These are phyloP conservation scores for Carduelis carduelis DNA, from an alignment of 2,797 vertebrate genomes.

Conservation along the genomic window DNA sequence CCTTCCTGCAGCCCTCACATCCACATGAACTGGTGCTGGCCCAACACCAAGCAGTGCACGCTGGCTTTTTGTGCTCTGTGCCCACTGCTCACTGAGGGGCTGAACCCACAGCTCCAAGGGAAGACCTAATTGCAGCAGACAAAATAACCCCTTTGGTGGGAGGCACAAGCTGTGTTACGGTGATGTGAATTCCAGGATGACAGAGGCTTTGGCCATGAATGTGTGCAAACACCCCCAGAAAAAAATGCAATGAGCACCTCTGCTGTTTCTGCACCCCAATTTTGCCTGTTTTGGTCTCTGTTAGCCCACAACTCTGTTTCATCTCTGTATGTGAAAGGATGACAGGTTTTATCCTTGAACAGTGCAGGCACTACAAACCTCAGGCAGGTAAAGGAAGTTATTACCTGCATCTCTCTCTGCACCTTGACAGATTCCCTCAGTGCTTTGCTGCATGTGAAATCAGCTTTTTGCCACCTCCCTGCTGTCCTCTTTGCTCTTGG, in stretches of 20 bases:
- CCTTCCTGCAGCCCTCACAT: background rate
- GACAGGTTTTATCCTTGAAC: background rate
- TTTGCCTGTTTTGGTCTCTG: background rate
- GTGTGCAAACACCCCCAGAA: background rate
- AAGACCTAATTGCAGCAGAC: background rate
- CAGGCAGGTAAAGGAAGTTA: background rate
- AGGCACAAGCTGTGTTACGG: rapidly evolving
- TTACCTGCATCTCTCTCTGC: background rate
- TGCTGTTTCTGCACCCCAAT: rapidly evolving
- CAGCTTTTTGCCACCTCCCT: background rate
- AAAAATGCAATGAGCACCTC: background rate
- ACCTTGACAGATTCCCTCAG: background rate
- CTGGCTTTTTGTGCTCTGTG: background rate
- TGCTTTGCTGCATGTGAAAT: background rate
- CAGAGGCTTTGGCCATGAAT: background rate
- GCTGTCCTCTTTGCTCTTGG: background rate
- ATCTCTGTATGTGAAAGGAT: background rate
- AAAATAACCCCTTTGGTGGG: background rate
- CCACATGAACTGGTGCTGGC: rapidly evolving
- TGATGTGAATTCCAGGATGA: background rate
- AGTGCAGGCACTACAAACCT: background rate
- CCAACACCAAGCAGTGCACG: rapidly evolving
- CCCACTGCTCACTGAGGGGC: no score
- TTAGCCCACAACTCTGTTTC: background rate
- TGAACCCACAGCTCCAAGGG: background rate